phyloP scores from a whole-genome alignment of 2,797 vertebrate species.

The Holocentrus rufus region DNA sequence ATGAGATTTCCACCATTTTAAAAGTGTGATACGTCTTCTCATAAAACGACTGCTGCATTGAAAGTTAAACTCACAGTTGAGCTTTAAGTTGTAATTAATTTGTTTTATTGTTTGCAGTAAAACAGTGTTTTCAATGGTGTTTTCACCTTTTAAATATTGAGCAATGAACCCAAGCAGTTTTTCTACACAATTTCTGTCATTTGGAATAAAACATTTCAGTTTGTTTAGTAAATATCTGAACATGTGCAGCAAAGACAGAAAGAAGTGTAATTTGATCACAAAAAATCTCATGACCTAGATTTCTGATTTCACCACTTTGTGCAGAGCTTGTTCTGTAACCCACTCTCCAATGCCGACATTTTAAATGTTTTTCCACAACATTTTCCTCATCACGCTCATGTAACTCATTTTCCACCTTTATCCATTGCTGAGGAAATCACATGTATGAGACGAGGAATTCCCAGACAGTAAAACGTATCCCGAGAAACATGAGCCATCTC shows the following conservation, averaged over 20 bases:
- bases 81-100: conserved; percentile 12
- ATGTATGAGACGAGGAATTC: conserved; percentile 56
- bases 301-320: conserved; percentile 27
- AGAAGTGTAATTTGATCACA: conserved; percentile 26
- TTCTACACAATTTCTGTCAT: not conserved
- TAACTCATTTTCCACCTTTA: conserved; percentile 64
- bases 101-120: not conserved
- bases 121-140: not conserved
- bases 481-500: conserved; percentile 56
- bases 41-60: not conserved
- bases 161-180: not conserved
- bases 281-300: conserved; percentile 49
- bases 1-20: conserved; percentile 2
- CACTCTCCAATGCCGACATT: conserved; percentile 28
- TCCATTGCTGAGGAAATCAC: conserved; percentile 53
- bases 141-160: conserved; percentile 15
- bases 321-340: conserved; percentile 21
- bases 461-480: conserved; percentile 57
- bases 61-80: not conserved
- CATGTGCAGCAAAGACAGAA: conserved; percentile 6
- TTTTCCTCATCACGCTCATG: conserved; percentile 50
- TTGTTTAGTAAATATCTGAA: too few relatives aligned
- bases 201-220: too few relatives aligned
- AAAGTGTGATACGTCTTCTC: not conserved
- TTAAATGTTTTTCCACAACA: conserved; percentile 62